phyloP scores from a whole-genome alignment of 2,888 invertebrate genomes.

The Rhynchonema sp. region DNA sequence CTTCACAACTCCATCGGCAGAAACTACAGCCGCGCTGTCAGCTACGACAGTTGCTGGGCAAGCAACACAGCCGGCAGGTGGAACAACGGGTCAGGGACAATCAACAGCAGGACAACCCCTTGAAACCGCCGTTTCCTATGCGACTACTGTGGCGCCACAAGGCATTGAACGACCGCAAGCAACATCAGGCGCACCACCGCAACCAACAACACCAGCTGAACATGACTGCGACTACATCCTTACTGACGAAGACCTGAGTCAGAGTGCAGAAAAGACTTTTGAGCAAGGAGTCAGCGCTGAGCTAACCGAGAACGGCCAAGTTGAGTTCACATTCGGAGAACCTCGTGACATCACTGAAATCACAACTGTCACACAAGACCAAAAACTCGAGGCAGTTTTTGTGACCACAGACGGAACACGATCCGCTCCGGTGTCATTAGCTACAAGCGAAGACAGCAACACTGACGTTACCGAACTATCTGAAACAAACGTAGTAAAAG shows the following conservation, averaged over 20 bases:
- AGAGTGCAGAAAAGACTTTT: neutral
- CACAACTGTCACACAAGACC: neutral
- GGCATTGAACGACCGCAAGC: neutral
- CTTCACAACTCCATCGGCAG: neutral
- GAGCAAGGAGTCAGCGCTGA: neutral
- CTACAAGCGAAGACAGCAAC: neutral
- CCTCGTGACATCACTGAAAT: neutral
- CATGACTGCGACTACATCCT: neutral
- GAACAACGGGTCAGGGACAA: no score
- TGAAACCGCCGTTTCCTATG: no score
- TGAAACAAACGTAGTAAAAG: no score
- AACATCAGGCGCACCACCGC: neutral
- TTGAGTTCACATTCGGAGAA: neutral
- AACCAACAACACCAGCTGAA: neutral
- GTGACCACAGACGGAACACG: neutral
- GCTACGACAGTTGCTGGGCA: no score
- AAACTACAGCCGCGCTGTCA: neutral
- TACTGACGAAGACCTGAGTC: neutral
- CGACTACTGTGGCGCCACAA: neutral
- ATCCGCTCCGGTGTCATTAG: neutral
- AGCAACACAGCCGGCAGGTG: no score
- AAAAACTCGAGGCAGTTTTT: neutral
- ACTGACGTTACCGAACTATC: no score
- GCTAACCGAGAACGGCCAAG: neutral
- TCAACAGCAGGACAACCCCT: no score